Base-by-base conservation (phyloP, 2,113 vertebrate species). In the Barbus barbus region DNA sequence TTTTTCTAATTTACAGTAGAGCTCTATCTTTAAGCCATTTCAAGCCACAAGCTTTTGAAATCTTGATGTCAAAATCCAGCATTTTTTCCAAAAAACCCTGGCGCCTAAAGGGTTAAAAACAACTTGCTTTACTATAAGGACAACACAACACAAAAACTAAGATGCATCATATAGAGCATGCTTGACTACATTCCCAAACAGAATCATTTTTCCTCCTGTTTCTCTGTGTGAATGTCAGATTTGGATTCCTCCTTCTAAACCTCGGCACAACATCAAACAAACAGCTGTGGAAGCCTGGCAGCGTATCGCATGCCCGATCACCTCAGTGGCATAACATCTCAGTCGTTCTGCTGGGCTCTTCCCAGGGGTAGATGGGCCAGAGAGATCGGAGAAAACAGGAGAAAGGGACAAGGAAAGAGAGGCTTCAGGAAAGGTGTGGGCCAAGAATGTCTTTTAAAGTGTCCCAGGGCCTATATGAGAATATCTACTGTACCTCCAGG, bases 251-350 rank as follows among this genome's bases (percentile, higher is more conserved):
- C 56, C 65, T 76, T 83, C 51, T 53, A 72, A 69, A 44, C 76
- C 26, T 67, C 72, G 79, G 69, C 76, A 72, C 60, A 71, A 58
- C 79, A 85, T 76, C 58, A 85, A 82, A 85, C 85, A 79, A 48
- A 75, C 85, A 78, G 31, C 78, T 80, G 78, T 82, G 83, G 71
- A 83, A 71, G 31, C 69, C 79, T 87, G 88, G 81, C 88, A 53
- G 51, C 24, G 78, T 79, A 82, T 78, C 65, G 33, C 65, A 58
- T 69, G 53, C 77, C 60, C n/a, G 63, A 80, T 77, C 58, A 84
- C 60, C 41, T 77, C 71, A 31, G 75, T 83, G 58, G 78, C 85
- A 56, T 51, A 38, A 81, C 11, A 20, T 71, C 82, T 65, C 74
- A 38, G 46, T 82, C 65, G 4, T 63, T 84, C 56, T 65, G 8